phyloP scores from a whole-genome alignment of 2,888 invertebrate genomes.

The Germaria angustata region DNA sequence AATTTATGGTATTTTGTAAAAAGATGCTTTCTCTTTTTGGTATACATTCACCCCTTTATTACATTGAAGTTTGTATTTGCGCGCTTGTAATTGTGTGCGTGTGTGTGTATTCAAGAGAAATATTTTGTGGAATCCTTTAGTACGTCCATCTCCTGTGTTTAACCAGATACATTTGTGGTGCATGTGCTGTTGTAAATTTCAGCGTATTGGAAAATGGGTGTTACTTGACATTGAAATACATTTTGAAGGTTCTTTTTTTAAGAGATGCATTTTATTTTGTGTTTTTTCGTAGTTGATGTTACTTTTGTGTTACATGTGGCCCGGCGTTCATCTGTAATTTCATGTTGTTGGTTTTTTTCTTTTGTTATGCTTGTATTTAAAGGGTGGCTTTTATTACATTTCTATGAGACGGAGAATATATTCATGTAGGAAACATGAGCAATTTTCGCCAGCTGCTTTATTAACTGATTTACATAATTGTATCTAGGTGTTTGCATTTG shows the following conservation, averaged over 20 bases:
- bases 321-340: constrained; percentile 22
- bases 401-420: not conserved
- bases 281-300: constrained; percentile 18
- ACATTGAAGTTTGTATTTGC: not conserved
- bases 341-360: not conserved
- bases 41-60: not conserved
- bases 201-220: constrained; percentile 48
- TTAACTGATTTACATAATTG: constrained; percentile 54
- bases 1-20: not conserved
- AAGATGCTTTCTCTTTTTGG: not conserved
- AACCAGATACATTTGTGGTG: not conserved
- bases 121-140: not conserved
- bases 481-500: constrained; percentile 11
- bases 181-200: not conserved
- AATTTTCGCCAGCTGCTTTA: constrained; percentile 52
- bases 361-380: not conserved
- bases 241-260: constrained; percentile 69
- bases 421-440: not conserved
- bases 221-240: constrained; percentile 70
- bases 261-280: constrained; percentile 20
- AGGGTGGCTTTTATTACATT: constrained; percentile 43
- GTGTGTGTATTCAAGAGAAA: not conserved
- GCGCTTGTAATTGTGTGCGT: not conserved
- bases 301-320: constrained; percentile 14
- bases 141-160: constrained; percentile 2